Evolutionary conservation across 2,888 invertebrate species (phyloP).

Genomic region (Lucinisca nassula): DNA sequence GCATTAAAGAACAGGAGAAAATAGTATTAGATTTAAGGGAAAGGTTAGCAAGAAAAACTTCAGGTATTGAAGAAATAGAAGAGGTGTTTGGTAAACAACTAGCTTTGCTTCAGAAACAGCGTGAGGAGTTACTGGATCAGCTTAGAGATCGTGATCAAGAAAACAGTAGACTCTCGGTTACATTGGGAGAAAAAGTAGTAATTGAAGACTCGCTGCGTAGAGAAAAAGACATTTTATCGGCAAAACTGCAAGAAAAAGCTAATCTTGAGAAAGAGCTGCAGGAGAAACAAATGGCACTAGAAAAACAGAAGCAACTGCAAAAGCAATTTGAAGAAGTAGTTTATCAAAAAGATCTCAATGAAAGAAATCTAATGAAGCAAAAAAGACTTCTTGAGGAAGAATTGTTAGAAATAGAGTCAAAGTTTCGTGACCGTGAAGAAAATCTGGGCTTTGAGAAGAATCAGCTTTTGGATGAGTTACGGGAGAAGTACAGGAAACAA

Average conservation of each 20-base stretch:
- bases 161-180: constrained; percentile 69
- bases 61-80: constrained; percentile 69
- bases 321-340: constrained; percentile 81
- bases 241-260: constrained; percentile 79
- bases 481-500: constrained; percentile 28
- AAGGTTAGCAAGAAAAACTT: constrained; percentile 62
- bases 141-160: constrained; percentile 73
- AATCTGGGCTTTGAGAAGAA: constrained; percentile 80
- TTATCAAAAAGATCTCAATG: constrained; percentile 80
- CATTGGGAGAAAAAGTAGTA: constrained; percentile 75
- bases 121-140: constrained; percentile 79
- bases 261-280: constrained; percentile 76
- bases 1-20: constrained; percentile 81
- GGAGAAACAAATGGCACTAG: constrained; percentile 76
- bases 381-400: constrained; percentile 83
- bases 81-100: constrained; percentile 80
- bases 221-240: constrained; percentile 78
- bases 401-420: constrained; percentile 79
- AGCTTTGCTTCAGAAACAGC: constrained; percentile 79
- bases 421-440: constrained; percentile 80
- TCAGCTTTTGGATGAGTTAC: constrained; percentile 74
- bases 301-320: constrained; percentile 77
- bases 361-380: constrained; percentile 82
- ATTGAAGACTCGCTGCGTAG: constrained; percentile 78
- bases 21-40: constrained; percentile 77